Base-by-base conservation (phyloP, 2,113 vertebrate species). In the Gopherus flavomarginatus region DNA sequence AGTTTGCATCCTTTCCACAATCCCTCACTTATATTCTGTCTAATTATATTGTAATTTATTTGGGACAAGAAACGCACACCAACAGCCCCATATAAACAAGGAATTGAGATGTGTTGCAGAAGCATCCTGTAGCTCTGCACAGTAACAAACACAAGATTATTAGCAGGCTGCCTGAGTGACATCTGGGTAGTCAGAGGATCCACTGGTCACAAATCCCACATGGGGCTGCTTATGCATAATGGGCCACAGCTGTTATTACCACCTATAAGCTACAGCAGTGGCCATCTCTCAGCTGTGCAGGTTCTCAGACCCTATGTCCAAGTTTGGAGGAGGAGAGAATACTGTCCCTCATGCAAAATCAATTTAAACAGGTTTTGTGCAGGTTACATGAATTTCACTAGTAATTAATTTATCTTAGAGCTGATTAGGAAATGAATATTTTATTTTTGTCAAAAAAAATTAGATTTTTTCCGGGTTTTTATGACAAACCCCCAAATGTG, bases 171-270 rank as follows among this genome's bases (percentile, higher is more conserved):
- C 19, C 42, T 47, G 38, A 27, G 35, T 75, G 56, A 62, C 42
- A 59, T 14, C 6, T 47, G 3, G 79, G 16, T 29, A 0, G 0
- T 22, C 50, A 27, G 27, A 49, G 27, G 52, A n/a, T 29, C 38
- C 80, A 16, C 4, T 11, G 47, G 1, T 3, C 38, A 3, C 10
- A 0, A 4, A 94, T n/a, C 16, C 29, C 11, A 26, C 1, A 0
- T 1, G 6, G 42, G 78, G 27, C 8, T 6, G 49, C 26, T 21
- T n/a, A 69, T 54, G 57, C 47, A 47, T 78, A n/a, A 24, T 31
- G n/a, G 8, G 49, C 3, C 87, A 83, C 44, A 53, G 89, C 69
- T 88, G 29, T 38, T 0, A 0, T n/a, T 29, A 1, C 62, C 27
- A 3, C 26, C 83, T 12, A 24, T 0, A 1, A 78, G 27, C 21